Evolutionary conservation across 2,113 vertebrate genomes (phyloP), one percentile per base, ranked within the genome.

Genomic region (Xerus inauris): DNA sequence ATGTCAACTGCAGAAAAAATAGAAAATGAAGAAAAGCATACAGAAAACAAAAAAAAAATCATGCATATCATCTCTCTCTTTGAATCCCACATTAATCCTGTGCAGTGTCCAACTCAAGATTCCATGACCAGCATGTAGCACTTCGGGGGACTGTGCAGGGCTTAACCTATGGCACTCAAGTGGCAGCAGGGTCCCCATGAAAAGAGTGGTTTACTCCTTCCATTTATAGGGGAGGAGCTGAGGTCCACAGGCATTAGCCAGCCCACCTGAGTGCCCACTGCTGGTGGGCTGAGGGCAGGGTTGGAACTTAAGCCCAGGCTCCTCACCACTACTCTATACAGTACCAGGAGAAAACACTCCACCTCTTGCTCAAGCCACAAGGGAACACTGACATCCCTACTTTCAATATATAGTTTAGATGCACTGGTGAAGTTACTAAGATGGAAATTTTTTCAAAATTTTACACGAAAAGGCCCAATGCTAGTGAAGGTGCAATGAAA

Each of bases 91-190:
- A 45, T 19, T 4, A 17, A 30, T 1, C 40, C 19, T 26, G 38
- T 16, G 5, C 45, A 28, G 42, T 4, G 26, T 57, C 12, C 13
- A 17, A 13, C 45, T 8, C 35, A 9, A 30, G 82, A 20, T 47
- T 26, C 45, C 7, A 1, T 0, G 5, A 30, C 8, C 32, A 5
- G 30, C 2, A 1, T 4, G 0, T 38, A 71, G 72, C 26, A n/a
- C 65, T 73, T 24, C 0, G 6, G 4, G 59, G 54, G 35, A 32
- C 62, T 32, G 10, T 16, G 64, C 7, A 5, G 67, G 1, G 38
- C 76, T 11, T 6, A 20, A 8, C 28, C 38, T 65, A 16, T 1
- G n/a, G 67, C 35, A 65, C 17, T 10, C 22, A 20, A 49, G 73
- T 6, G 67, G 9, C 75, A 76, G 42, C 2, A 2, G 32, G 9